Percentiles rank a stretch among this genome's conserved stretches.
phyloP scores from a whole-genome alignment of 1,140 invertebrate species.

The Heliconius melpomene region DNA sequence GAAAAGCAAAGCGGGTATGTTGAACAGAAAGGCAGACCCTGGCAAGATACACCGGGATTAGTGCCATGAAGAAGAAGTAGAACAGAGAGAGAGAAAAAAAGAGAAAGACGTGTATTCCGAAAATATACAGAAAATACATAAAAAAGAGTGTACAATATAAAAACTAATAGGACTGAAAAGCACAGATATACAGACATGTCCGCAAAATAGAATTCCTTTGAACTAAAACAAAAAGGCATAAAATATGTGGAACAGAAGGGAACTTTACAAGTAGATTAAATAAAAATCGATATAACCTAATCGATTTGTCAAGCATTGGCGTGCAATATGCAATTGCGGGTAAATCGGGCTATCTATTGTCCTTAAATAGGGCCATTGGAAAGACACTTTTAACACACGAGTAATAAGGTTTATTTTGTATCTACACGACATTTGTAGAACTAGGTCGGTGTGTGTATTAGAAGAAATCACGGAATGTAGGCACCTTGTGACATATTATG shows the following conservation, averaged over 20 bases:
- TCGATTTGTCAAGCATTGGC: constrained; percentile 45
- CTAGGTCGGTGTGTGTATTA: constrained; percentile 47
- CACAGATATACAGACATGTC: neutral
- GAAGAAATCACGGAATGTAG: constrained; percentile 42
- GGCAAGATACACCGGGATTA: too few species aligned
- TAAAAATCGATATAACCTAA: constrained; percentile 20
- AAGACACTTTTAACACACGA: neutral
- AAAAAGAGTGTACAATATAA: neutral
- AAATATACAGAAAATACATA: neutral
- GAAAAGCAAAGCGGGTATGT: too few species aligned
- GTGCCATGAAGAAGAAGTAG: too few species aligned
- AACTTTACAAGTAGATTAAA: constrained; percentile 16
- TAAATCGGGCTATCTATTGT: constrained; percentile 44
- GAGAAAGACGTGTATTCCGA: too few species aligned
- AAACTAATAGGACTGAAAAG: neutral
- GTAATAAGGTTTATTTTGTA: constrained; percentile 35
- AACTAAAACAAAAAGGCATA: neutral
- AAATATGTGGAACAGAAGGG: constrained; percentile 4
- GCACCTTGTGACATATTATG: constrained; percentile 15
- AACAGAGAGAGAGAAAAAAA: too few species aligned
- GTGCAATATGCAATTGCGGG: constrained; percentile 48
- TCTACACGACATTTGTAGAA: neutral
- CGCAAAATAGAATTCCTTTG: neutral
- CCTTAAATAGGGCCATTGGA: neutral
- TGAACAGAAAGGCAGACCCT: too few species aligned